Base-by-base conservation (phyloP, 37 sponge, comb jelly and placozoan genomes). In the Amphimedon queenslandica region DNA sequence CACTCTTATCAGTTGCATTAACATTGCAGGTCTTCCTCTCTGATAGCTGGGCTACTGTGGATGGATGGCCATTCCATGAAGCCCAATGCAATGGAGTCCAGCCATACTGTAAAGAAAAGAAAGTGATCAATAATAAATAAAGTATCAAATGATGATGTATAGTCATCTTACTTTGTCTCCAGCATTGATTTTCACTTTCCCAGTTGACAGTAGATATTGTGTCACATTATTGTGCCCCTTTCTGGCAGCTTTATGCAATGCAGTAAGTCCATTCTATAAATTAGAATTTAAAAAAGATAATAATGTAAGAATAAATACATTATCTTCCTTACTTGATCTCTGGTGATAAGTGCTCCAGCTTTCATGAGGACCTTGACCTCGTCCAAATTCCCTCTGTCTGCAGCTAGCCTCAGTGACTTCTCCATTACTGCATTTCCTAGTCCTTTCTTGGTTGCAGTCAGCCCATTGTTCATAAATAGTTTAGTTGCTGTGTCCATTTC, bases 81-180 rank as follows among this genome's bases (percentile, higher is more conserved):
- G 88, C 77, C 88, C 82, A 87, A 77, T 87, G 88, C 21, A 87
- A 39, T 28, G 88, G 70, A n/a, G 82, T 81, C 88, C 88, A 87
- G 3, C 88, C 88, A 67, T 87, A 81, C 82, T 87, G 79, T 35
- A 73, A 25, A 38, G 8, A 47, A 18, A 18, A 47, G 53, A 13
- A 47, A 47, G n/a, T 13, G 13, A 47, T 47, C 53, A 47, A 47
- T 13, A 47, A 8, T 18, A 8, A 47, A 47, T 47, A 13, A 47
- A 18, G 13, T 47, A 18, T 18, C 53, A 47, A 13, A 13, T 72
- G n/a, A 29, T 2, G 6, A 3, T 20, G 1, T 47, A 47, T 47
- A 8, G 8, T 8, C 13, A 47, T 47, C 53, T 47, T 41, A 80
- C 87, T 55, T 81, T 86, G 55, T 86, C 87, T 40, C 55, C 66